Base-by-base conservation (phyloP, 2,888 invertebrate species). In the Phortica okadai region DNA sequence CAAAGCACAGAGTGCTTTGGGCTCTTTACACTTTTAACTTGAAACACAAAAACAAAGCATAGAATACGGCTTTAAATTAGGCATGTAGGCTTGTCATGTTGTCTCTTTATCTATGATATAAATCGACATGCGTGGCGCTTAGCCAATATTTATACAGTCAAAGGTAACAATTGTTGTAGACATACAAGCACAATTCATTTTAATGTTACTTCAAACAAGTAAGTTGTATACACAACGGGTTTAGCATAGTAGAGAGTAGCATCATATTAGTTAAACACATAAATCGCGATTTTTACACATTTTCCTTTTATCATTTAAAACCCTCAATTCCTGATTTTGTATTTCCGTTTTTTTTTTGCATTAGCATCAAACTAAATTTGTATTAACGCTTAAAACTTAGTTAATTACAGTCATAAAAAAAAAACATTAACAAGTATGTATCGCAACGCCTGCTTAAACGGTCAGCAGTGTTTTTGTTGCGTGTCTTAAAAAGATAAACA, bases 121-220 rank as follows among this genome's bases (percentile, higher is more conserved):
- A 86, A 86, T 86, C 85, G 84, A 86, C 85, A 87, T 86, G 85
- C 88, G 87, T 88, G 88, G 85, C 88, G 83, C 83, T 82, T 82
- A 84, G 86, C 85, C 88, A 85, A 88, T 88, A 80, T 80, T 74
- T 74, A 73, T 21, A 42, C 16, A 73, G 33, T 45, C 50, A 58
- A 73, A 11, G 45, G 42, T 45, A 73, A 62, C 73, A 73, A 73
- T 59, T 73, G 42, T 59, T 59, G 42, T 59, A 73, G 54, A 4
- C 69, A n/a, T 69, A 56, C 11, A 73, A 59, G 11, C 67, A 67
- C 21, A 62, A 7, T 33, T 66, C 6, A 6, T 3, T 66, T 66
- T 10, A 6, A 66, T 42, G 2, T 8, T 10, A 11, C 66, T 66
- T 33, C 33, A 33, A 33, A 33, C 33, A 33, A 33, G 33, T 33